These are phyloP conservation scores for Crotalus viridis DNA, from an alignment of 2,113 vertebrate species.

Conservation along the genomic window DNA sequence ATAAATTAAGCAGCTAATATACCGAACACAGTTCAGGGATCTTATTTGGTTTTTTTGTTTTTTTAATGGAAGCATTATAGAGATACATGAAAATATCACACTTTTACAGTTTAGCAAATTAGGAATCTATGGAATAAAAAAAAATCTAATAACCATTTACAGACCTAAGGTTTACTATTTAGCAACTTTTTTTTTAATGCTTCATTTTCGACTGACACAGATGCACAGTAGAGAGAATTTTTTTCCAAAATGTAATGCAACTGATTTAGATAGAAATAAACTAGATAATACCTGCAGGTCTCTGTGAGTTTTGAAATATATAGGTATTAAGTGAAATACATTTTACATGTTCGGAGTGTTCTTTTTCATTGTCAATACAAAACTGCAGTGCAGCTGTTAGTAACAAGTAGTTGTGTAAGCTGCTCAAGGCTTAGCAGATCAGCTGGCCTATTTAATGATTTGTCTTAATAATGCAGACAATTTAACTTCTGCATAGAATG, in stretches of 20 bases:
- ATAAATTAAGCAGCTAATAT: constrained; percentile 52
- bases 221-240: neutral
- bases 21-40: constrained; percentile 4
- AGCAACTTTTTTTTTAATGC: neutral
- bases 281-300: neutral
- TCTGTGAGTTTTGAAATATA: constrained; percentile 29
- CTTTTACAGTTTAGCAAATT: neutral
- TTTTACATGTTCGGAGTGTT: constrained; percentile 50
- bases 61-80: constrained; percentile 46
- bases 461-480: constrained; percentile 53
- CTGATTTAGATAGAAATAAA: neutral
- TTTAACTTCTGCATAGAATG: constrained; percentile 37
- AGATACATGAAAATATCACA: constrained; percentile 31
- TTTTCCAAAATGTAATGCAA: neutral
- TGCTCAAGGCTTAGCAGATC: constrained; percentile 38
- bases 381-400: constrained; percentile 48
- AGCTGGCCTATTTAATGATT: constrained; percentile 53
- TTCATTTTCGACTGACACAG: neutral
- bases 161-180: neutral
- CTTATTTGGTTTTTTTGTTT: constrained; percentile 13
- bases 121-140: constrained; percentile 44
- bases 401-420: constrained; percentile 36
- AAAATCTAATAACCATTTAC: constrained; percentile 34
- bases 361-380: constrained; percentile 32
- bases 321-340: constrained; percentile 35